These are phyloP conservation scores for Eurystomus gularis DNA, from an alignment of 2,113 vertebrate species.

Conservation along the genomic window DNA sequence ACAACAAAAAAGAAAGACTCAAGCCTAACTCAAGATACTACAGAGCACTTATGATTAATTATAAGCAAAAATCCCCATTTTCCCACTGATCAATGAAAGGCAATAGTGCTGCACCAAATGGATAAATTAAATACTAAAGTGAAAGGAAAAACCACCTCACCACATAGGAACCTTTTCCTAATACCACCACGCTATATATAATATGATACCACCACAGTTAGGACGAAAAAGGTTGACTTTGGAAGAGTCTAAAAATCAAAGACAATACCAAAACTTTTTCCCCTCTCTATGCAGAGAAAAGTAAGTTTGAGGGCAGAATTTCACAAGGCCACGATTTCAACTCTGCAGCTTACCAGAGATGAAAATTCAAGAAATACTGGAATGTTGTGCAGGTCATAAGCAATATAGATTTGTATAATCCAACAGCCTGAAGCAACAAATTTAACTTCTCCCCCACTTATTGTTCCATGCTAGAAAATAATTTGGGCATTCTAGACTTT, in stretches of 20 bases:
- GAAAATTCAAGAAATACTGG: not conserved
- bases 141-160: not conserved
- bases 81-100: not conserved
- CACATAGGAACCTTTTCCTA: not conserved
- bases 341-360: not conserved
- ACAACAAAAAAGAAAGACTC: not conserved
- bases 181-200: not conserved
- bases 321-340: not conserved
- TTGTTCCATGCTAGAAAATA: not conserved
- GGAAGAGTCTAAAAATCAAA: not conserved
- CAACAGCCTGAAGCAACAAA: not conserved
- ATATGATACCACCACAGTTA: not conserved
- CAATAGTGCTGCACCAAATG: not conserved
- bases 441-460: too few relatives aligned
- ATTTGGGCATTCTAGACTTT: not conserved
- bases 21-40: not conserved
- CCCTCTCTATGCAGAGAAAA: not conserved
- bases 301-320: not conserved
- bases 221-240: not conserved
- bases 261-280: not conserved
- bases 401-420: too few relatives aligned
- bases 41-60: not conserved
- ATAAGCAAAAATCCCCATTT: not conserved
- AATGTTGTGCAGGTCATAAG: not conserved
- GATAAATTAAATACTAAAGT: not conserved